Evolutionary conservation across 2,888 invertebrate genomes (phyloP).

Genomic region (Vannuccia rotundouncinata): DNA sequence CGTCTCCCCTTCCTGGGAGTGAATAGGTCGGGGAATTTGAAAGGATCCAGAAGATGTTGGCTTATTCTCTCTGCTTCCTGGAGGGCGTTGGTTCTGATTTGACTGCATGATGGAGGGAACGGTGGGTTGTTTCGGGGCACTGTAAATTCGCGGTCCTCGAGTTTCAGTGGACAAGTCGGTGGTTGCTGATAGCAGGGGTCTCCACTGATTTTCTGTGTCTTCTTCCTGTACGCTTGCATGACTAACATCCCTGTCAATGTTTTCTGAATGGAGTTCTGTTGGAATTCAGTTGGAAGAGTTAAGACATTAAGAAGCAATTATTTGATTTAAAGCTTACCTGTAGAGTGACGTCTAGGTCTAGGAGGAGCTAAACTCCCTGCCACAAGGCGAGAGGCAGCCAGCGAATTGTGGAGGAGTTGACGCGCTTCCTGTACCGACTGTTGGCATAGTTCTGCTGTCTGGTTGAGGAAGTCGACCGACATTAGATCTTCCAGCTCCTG

Average conservation of each 20-base stretch:
- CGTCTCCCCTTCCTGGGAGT: neutral
- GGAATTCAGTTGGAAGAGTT: no score
- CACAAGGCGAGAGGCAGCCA: conserved; percentile 27
- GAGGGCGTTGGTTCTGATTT: neutral
- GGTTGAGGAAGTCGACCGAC: conserved; percentile 11
- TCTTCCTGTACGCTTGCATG: no score
- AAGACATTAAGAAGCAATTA: no score
- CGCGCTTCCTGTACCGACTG: conserved; percentile 29
- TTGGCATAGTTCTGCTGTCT: conserved; percentile 12
- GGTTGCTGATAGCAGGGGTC: no score
- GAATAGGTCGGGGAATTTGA: neutral
- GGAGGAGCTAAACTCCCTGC: neutral
- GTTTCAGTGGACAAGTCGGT: no score
- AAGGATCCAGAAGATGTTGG: neutral
- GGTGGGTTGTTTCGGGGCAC: neutral
- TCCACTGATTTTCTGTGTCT: no score
- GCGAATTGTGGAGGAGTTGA: conserved; percentile 29
- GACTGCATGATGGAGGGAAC: neutral
- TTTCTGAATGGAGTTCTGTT: neutral
- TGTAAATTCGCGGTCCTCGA: neutral
- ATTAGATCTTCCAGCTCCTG: conserved; percentile 10
- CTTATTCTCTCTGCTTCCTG: neutral
- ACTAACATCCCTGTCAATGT: neutral
- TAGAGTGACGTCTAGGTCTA: neutral
- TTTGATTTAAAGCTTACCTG: no score